Base-by-base conservation (phyloP, 2,888 invertebrate species). In the Miltochrista miniata region DNA sequence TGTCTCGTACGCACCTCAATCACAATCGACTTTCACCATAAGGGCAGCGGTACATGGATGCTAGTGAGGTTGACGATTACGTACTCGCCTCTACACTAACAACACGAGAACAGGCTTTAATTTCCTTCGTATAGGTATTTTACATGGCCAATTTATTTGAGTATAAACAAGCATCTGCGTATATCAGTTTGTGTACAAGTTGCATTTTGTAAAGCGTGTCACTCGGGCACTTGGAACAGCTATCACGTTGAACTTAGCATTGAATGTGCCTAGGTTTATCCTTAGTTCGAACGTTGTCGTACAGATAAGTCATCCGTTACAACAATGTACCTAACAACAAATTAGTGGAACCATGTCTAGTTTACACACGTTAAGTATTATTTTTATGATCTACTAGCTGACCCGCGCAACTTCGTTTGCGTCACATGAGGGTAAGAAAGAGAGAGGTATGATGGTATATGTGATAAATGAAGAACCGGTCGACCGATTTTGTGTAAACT, bases 11-110 rank as follows among this genome's bases (percentile, higher is more conserved):
- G 75, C 74, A 77, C 77, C 79, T 83, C 78, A 74, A 79, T 81
- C 79, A 82, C 79, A 82, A 81, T 79, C 80, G 72, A 87, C 87
- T 88, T 88, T 89, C 87, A 85, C 87, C 85, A 67, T 81, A 85
- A 85, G 84, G 86, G 83, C 83, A 74, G 68, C 72, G 71, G 71
- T 79, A 79, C 74, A 78, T 74, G 53, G 56, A 52, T 51, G 54
- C 52, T 53, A 49, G 58, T 63, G 44, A 52, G 43, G 56, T 61
- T 59, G 40, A 48, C 51, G 47, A 56, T 62, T 51, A 56, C 45
- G 30, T 14, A 36, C 46, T 33, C 13, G 24, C 24, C 42, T 45
- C 46, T 43, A 44, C 40, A 54, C 49, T 54, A 51, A 54, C 50
- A 51, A 54, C 50, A 12, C 31, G 43, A 65, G 47, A 57, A 56